Percentiles rank a stretch among this genome's conserved stretches.
Evolutionary conservation across 1,140 invertebrate genomes (phyloP).

Genomic region (Neelides sp.): DNA sequence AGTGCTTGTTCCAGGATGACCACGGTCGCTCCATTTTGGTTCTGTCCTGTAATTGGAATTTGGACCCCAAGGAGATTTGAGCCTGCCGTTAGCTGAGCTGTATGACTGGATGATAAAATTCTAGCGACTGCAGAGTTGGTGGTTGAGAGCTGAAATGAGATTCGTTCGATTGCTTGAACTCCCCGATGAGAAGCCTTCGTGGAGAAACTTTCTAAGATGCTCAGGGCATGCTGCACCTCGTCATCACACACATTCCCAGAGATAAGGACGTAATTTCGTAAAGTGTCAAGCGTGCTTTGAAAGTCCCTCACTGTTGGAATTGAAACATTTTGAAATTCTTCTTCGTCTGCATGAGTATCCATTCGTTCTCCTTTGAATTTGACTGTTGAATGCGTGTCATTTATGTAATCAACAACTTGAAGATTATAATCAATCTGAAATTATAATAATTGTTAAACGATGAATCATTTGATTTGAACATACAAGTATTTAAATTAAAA

Average conservation of each 20-base stretch:
- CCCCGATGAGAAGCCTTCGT: slow-evolving; percentile 1
- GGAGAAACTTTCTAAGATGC: slow-evolving; percentile 14
- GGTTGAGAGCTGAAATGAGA: background rate
- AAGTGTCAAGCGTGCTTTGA: no score
- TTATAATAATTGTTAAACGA: no score
- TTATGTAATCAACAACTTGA: slow-evolving; percentile 4
- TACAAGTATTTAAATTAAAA: no score
- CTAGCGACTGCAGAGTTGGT: background rate
- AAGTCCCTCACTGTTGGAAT: background rate
- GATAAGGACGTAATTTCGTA: background rate
- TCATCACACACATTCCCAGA: slow-evolving; percentile 2
- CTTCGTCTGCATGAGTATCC: no score
- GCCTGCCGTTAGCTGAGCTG: background rate
- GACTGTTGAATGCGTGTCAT: no score
- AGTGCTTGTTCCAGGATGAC: background rate
- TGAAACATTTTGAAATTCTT: background rate
- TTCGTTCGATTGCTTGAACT: background rate
- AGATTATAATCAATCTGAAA: slow-evolving; percentile 4
- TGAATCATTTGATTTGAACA: no score
- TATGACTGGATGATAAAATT: background rate
- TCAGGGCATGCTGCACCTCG: slow-evolving; percentile 5
- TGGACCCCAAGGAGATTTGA: background rate
- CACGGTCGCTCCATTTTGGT: background rate
- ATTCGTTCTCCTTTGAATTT: no score
- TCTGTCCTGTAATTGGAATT: background rate